phyloP scores from a whole-genome alignment of 1,140 invertebrate genomes.

The Neodiprion fabricii region DNA sequence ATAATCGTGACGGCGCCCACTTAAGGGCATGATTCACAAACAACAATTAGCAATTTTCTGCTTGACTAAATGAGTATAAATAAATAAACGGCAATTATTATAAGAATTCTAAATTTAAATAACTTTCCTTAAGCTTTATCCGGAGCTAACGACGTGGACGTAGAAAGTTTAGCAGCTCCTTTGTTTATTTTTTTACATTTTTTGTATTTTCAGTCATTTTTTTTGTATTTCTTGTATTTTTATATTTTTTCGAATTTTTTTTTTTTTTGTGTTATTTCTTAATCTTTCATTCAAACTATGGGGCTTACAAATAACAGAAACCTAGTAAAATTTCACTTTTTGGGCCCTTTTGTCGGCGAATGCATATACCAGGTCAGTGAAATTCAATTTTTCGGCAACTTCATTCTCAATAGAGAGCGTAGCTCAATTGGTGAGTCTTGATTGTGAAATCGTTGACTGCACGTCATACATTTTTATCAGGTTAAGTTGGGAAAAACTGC shows the following conservation, averaged over 20 bases:
- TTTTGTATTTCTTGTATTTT: background rate
- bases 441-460: conserved; percentile 30
- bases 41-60: conserved; percentile 11
- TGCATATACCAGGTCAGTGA: background rate
- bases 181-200: background rate
- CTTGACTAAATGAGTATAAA: conserved; percentile 6
- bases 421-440: conserved; percentile 23
- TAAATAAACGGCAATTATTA: background rate
- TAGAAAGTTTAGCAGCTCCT: conserved; percentile 8
- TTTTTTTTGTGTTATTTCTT: conserved; percentile 2
- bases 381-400: conserved; percentile 20
- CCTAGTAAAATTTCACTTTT: conserved; percentile 10
- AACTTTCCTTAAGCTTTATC: background rate
- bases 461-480: conserved; percentile 28
- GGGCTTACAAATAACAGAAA: background rate
- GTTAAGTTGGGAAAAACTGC: conserved; percentile 34
- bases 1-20: background rate
- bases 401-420: conserved; percentile 30
- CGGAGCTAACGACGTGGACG: no score
- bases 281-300: background rate
- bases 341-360: conserved; percentile 5
- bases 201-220: background rate
- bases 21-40: conserved; percentile 1
- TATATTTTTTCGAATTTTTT: conserved; percentile 3
- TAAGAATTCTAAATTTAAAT: background rate